These are phyloP conservation scores for Turritopsis dohrnii DNA, from an alignment of 30 jellyfish, hydroid and myxozoan genomes.

Conservation along the genomic window DNA sequence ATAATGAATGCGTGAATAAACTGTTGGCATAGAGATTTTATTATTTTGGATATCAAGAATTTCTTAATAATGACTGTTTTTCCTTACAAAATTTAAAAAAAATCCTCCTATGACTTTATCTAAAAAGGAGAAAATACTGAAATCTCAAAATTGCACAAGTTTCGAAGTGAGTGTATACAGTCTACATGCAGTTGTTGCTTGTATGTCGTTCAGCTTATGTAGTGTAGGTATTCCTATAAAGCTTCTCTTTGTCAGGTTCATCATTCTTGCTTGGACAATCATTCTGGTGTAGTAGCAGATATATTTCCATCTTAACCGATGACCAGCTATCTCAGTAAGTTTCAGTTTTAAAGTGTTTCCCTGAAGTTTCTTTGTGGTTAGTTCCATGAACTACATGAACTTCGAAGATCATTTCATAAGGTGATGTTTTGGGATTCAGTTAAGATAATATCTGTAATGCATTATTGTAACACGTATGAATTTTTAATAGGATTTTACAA, in stretches of 20 bases:
- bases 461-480: background rate
- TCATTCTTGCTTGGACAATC: conserved; percentile 87
- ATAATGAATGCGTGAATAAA: background rate
- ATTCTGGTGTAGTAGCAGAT: conserved; percentile 84
- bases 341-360: background rate
- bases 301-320: conserved; percentile 48
- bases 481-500: conserved; percentile 21
- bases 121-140: no score
- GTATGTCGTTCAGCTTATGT: no score
- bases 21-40: background rate
- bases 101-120: no score
- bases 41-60: background rate
- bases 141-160: no score
- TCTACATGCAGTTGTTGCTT: no score
- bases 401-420: no score
- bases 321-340: conserved; percentile 60
- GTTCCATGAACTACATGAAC: no score
- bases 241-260: conserved; percentile 20
- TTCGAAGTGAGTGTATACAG: no score
- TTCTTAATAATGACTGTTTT: background rate
- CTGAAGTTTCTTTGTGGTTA: background rate
- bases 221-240: no score
- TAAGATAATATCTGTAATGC: background rate
- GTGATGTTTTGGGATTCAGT: background rate
- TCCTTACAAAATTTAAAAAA: background rate